phyloP scores from a whole-genome alignment of 2,113 vertebrate species.

The Vidua macroura region DNA sequence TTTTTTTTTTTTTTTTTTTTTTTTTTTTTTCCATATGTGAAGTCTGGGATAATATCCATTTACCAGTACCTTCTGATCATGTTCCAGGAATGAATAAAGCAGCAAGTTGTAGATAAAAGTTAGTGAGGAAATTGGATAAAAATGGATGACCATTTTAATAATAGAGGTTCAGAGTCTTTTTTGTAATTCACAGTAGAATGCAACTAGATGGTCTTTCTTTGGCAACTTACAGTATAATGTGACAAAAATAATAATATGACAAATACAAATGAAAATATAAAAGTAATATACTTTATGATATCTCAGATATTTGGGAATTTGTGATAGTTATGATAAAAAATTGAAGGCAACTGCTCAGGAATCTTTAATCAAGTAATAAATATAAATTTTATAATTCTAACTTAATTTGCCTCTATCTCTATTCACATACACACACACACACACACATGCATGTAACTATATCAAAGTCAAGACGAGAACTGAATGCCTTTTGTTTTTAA shows the following conservation, averaged over 20 bases:
- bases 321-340: neutral
- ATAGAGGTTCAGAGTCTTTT: neutral
- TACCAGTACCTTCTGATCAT: neutral
- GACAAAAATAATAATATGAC: neutral
- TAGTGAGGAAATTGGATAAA: slow-evolving; percentile 9
- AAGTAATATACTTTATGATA: neutral
- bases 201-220: neutral
- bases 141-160: neutral
- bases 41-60: neutral
- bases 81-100: neutral
- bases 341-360: neutral
- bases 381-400: neutral
- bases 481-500: neutral
- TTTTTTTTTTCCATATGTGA: neutral
- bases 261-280: neutral
- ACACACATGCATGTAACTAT: rapidly evolving
- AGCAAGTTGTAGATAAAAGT: neutral
- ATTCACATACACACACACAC: neutral
- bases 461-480: neutral
- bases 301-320: neutral
- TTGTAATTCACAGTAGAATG: neutral
- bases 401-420: neutral
- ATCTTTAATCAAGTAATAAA: neutral
- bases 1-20: neutral
- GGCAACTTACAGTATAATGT: neutral